These are phyloP conservation scores for Harpegnathos saltator DNA, from an alignment of 1,140 invertebrate species.

Conservation along the genomic window DNA sequence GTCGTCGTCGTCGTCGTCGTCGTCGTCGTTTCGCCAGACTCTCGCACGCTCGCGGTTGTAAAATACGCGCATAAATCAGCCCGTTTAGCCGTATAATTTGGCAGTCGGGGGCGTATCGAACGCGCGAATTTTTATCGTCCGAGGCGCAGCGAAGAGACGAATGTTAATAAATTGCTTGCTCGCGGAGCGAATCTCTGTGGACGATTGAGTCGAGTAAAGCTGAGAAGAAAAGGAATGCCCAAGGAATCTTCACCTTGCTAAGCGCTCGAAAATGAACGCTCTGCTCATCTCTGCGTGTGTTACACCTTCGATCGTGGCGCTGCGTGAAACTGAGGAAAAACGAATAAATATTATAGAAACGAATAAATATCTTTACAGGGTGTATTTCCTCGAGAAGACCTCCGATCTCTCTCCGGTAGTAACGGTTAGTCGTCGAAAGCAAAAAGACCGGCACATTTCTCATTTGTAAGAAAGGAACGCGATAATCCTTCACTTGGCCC, in stretches of 20 bases:
- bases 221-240: neutral
- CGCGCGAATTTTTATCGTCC: slow-evolving; percentile 26
- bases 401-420: too few species aligned
- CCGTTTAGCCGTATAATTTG: slow-evolving; percentile 83
- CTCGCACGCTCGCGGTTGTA: slow-evolving; percentile 54
- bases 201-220: neutral
- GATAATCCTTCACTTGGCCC: too few species aligned
- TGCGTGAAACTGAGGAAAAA: too few species aligned
- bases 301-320: too few species aligned
- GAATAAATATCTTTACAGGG: too few species aligned
- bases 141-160: neutral
- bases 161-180: slow-evolving; percentile 32
- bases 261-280: too few species aligned
- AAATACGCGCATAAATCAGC: slow-evolving; percentile 83
- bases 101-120: slow-evolving; percentile 60
- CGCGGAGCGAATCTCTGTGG: neutral
- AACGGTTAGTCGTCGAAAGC: too few species aligned
- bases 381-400: too few species aligned
- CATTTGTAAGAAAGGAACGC: too few species aligned
- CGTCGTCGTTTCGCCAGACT: slow-evolving; percentile 24
- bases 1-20: slow-evolving; percentile 58
- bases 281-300: too few species aligned
- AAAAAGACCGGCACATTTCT: neutral
- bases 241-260: neutral
- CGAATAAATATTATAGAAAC: too few species aligned